Evolutionary conservation across 1,140 invertebrate genomes (phyloP).

Genomic region (Micrasema longulum): DNA sequence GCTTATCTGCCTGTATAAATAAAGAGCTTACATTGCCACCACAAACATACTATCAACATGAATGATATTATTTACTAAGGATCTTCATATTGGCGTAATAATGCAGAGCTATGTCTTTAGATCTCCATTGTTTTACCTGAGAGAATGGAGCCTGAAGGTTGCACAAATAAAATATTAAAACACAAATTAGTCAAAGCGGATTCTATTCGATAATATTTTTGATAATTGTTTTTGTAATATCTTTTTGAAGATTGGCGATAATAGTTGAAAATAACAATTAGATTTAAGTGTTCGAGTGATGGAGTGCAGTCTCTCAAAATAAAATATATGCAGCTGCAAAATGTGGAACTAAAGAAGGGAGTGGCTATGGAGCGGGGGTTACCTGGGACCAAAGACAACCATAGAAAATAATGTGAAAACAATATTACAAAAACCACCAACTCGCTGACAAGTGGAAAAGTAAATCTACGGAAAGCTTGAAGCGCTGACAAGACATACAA

Average conservation of each 20-base stretch:
- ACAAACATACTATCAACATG: conserved; percentile 50
- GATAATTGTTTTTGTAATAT: neutral
- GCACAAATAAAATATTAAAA: conserved; percentile 60
- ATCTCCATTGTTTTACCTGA: conserved; percentile 72
- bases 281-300: conserved; percentile 44
- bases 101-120: conserved; percentile 53
- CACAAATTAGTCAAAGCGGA: conserved; percentile 55
- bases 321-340: conserved; percentile 50
- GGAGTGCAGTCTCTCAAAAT: conserved; percentile 50
- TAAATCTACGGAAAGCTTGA: conserved; percentile 52
- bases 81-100: conserved; percentile 49
- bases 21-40: conserved; percentile 43
- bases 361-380: conserved; percentile 11
- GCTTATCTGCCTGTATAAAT: conserved; percentile 33
- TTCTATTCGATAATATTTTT: conserved; percentile 1
- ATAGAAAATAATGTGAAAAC: conserved; percentile 45
- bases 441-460: conserved; percentile 45
- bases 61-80: conserved; percentile 47
- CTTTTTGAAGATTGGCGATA: conserved; percentile 17
- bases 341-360: conserved; percentile 48
- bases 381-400: conserved; percentile 22
- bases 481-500: conserved; percentile 52
- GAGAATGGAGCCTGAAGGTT: conserved; percentile 78
- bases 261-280: conserved; percentile 18
- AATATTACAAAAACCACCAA: conserved; percentile 46